Conservation (phyloP, 2,888 invertebrate species). For the Hirtodrosophila trivittata region DNA sequence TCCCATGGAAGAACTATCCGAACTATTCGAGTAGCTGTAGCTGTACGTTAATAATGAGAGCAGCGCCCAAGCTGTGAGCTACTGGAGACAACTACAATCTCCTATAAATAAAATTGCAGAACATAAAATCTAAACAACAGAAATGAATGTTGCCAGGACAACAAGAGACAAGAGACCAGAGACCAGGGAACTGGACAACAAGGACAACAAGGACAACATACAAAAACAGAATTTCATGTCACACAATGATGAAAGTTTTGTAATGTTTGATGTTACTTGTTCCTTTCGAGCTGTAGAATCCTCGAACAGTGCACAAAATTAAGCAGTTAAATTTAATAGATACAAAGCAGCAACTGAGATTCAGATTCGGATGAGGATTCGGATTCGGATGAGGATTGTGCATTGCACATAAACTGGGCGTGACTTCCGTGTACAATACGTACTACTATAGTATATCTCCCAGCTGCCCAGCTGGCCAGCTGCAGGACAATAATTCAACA, state of each 20-base stretch:
- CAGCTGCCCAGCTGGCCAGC: constrained; percentile 35
- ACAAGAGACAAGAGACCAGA: no score
- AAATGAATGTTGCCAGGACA: constrained; percentile 68
- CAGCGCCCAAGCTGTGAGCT: constrained; percentile 3
- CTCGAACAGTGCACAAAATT: constrained; percentile 58
- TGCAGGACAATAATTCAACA: constrained; percentile 74
- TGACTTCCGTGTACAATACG: constrained; percentile 36
- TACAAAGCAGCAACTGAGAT: constrained; percentile 39
- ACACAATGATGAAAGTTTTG: constrained; percentile 76
- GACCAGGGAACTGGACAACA: no score
- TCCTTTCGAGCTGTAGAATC: background rate
- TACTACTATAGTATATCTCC: constrained; percentile 17
- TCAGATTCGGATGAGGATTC: constrained; percentile 2
- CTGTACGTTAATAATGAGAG: constrained; percentile 42
- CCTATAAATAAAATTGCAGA: constrained; percentile 67
- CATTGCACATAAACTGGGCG: constrained; percentile 45
- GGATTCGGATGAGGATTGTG: constrained; percentile 13
- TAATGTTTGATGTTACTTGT: constrained; percentile 61
- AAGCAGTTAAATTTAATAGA: constrained; percentile 78
- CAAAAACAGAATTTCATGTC: constrained; percentile 74
- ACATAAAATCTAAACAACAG: constrained; percentile 74
- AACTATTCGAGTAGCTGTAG: no score
- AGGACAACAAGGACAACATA: constrained; percentile 25
- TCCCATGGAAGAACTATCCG: no score
- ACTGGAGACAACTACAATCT: constrained; percentile 25